Evolutionary conservation across 2,888 invertebrate genomes (phyloP).

Genomic region (Bombylius major): DNA sequence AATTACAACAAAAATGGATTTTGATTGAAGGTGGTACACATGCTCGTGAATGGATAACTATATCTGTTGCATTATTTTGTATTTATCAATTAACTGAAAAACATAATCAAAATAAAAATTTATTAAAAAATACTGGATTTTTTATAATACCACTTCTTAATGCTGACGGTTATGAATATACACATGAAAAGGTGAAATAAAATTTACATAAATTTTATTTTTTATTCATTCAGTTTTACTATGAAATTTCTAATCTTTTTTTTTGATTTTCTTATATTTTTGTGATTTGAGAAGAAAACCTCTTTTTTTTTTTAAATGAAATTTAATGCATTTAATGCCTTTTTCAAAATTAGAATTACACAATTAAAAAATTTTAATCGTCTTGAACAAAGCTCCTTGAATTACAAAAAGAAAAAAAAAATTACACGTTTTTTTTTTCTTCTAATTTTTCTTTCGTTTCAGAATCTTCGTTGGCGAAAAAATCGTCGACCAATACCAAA

Average conservation of each 20-base stretch:
- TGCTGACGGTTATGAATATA: constrained; percentile 60
- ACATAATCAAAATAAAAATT: constrained; percentile 27
- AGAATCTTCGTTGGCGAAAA: constrained; percentile 45
- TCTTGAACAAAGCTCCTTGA: too few relatives aligned
- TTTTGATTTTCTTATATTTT: too few relatives aligned
- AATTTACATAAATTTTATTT: background rate
- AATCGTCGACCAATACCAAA: constrained; percentile 37
- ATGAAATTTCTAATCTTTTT: too few relatives aligned
- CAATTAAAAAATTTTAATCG: too few relatives aligned
- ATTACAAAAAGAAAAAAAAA: too few relatives aligned
- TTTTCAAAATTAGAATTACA: too few relatives aligned
- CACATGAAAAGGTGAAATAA: constrained; percentile 37
- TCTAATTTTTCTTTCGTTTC: too few relatives aligned
- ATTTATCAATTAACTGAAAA: constrained; percentile 46
- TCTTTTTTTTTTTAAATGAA: too few relatives aligned
- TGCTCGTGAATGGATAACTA: constrained; percentile 55
- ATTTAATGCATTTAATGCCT: too few relatives aligned
- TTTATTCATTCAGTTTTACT: background rate
- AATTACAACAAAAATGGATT: constrained; percentile 20
- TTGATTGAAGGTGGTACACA: constrained; percentile 40
- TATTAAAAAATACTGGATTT: constrained; percentile 51
- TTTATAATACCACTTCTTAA: constrained; percentile 53
- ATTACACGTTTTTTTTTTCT: too few relatives aligned
- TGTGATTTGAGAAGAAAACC: too few relatives aligned
- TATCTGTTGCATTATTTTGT: constrained; percentile 45